Base-by-base conservation (phyloP, 2,888 invertebrate species). In the Abscondita cerata region DNA sequence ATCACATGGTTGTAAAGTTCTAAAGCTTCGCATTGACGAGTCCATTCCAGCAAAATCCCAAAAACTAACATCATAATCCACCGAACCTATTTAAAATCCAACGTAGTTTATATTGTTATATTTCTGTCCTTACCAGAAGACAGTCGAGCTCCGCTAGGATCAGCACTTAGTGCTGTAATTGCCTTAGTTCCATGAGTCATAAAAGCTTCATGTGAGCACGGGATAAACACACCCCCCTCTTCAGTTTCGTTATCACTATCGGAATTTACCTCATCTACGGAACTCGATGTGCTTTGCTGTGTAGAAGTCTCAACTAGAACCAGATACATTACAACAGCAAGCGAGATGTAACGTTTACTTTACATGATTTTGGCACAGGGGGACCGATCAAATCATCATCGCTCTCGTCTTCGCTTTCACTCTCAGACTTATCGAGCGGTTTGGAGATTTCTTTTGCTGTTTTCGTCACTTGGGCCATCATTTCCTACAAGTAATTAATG, bases 11-110 rank as follows among this genome's bases (percentile, higher is more conserved):
- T 93, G 92, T n/a, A 97, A 83, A 0, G 92, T 92, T 16, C 98
- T 87, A 78, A 98, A 99, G 48, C 96, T 93, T 52, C 92, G 88
- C 83, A 96, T 86, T 0, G 92, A 88, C 0, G 93, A 88, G 78
- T 98, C 97, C 97, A 99, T 98, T 2, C 98, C 98, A 65, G 96
- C 95, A 83, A 99, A 99, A 78, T 99, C 99, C 96, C 96, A 99
- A 72, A 99, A 93, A 53, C 92, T 92, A 1, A 99, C 92, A 70
- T 97, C 96, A 80, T 97, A 99, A 79, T 99, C 98, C 19, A 95
- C 89, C 0, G 97, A 95, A 0, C 99, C 99, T 0, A 93, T 8
- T 25, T 38, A 38, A 38, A 38, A 38, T 3, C 12, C 38, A 33
- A 33, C 9, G 33, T 33, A n/a, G n/a, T n/a, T n/a, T n/a, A n/a